These are phyloP conservation scores for Drosophila orosa DNA, from an alignment of 1,140 invertebrate species.

Conservation along the genomic window DNA sequence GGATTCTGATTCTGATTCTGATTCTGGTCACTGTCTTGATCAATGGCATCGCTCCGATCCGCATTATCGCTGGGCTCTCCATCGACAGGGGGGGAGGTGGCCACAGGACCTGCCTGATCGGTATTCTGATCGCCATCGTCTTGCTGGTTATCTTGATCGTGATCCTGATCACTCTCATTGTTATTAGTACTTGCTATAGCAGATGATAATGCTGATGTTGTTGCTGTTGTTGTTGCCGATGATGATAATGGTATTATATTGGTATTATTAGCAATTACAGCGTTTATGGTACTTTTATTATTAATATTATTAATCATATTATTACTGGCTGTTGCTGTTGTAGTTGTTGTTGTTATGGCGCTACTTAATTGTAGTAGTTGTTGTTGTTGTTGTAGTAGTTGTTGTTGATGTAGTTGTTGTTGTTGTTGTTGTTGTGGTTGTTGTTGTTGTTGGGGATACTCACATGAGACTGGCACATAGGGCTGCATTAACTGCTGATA, in stretches of 20 bases:
- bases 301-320: conserved; percentile 68
- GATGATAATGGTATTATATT: conserved; percentile 46
- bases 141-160: conserved; percentile 6
- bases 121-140: conserved; percentile 11
- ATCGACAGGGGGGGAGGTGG: conserved; percentile 6
- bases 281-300: conserved; percentile 60
- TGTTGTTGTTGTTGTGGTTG: conserved; percentile 65
- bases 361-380: conserved; percentile 69
- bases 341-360: conserved; percentile 66
- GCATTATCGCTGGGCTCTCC: conserved; percentile 16
- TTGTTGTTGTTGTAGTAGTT: conserved; percentile 63
- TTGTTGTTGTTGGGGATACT: conserved; percentile 88
- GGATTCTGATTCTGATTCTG: conserved; percentile 24
- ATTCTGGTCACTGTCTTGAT: conserved; percentile 40
- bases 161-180: conserved; percentile 19
- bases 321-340: conserved; percentile 73
- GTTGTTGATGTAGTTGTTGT: conserved; percentile 38
- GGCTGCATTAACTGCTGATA: conserved; percentile 98
- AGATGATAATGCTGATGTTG: conserved; percentile 19
- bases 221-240: conserved; percentile 49
- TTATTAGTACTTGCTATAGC: conserved; percentile 29
- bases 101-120: conserved; percentile 4
- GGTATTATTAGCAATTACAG: conserved; percentile 71
- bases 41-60: conserved; percentile 22
- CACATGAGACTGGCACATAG: conserved; percentile 96